Base-by-base conservation (phyloP, 2,888 invertebrate species). In the Pardosa pseudoannulata region DNA sequence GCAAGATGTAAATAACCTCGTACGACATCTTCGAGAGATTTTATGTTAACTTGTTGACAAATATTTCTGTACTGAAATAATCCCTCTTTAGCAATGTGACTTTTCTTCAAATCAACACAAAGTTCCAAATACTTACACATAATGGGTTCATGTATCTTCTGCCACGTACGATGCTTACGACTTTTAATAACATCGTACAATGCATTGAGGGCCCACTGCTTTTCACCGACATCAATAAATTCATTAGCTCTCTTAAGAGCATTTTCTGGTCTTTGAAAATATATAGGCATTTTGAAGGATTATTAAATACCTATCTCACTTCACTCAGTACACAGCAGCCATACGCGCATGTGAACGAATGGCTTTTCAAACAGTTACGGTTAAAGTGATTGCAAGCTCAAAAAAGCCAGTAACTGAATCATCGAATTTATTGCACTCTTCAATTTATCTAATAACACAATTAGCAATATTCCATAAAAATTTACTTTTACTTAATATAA, bases 121-220 rank as follows among this genome's bases (percentile, higher is more conserved):
- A 99, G 94, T 91, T 97, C 97, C 92, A 99, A 93, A 91, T 99
- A 99, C 91, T 98, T 98, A 94, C 97, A 97, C 99, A 99, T 99
- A 91, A 99, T 99, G n/a, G 98, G 98, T 92, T 99, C 99, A 92
- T 99, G 94, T 32, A 90, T 88, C 85, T 98, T 97, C 92, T 99
- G 98, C 90, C 98, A 98, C 91, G 92, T 92, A 95, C 98, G 97
- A 89, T 93, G 93, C 94, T 98, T 97, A 92, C 98, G 98, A 92
- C 98, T 98, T 79, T 98, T 95, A 93, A 99, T 98, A 90, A 98
- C 98, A 93, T 99, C 99, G 92, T 98, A 98, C 62, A 99, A 93
- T 16, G 98, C 98, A 92, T 99, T 99, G 91, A 99, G 93, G 79
- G 99, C 99, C 91, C 98, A 94, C 74, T 97, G 95, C 32, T 98